phyloP scores from a whole-genome alignment of 2,888 invertebrate genomes.

The Germaria angustata region DNA sequence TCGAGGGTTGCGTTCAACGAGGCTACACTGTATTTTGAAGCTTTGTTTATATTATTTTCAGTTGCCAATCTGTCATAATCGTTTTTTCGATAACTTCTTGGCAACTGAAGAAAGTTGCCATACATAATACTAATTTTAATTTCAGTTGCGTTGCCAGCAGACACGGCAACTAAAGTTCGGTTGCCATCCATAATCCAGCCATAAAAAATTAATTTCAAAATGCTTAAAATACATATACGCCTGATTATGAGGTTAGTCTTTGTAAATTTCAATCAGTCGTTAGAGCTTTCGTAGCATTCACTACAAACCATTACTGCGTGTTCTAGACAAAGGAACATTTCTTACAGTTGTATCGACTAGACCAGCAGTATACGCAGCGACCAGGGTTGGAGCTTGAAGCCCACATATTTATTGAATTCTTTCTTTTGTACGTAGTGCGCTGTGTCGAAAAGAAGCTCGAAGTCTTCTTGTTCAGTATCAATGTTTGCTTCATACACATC shows the following conservation, averaged over 20 bases:
- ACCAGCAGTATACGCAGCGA: constrained; percentile 8
- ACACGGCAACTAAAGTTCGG: too few relatives aligned
- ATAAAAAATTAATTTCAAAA: constrained; percentile 14
- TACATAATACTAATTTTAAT: too few relatives aligned
- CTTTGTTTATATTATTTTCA: too few relatives aligned
- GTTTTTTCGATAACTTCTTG: too few relatives aligned
- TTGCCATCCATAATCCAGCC: too few relatives aligned
- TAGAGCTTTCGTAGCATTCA: constrained; percentile 1
- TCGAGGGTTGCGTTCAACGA: too few relatives aligned
- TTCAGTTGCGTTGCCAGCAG: too few relatives aligned
- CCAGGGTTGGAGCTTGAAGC: constrained; percentile 1
- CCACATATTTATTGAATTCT: constrained; percentile 2
- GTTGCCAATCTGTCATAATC: too few relatives aligned
- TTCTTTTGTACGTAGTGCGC: constrained; percentile 7
- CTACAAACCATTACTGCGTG: constrained; percentile 1
- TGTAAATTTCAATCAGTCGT: neutral
- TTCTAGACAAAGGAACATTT: neutral
- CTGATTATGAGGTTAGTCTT: constrained; percentile 7
- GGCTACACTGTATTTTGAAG: too few relatives aligned
- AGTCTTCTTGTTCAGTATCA: neutral
- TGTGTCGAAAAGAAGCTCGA: neutral
- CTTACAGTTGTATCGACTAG: neutral
- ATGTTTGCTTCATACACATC: constrained; percentile 13
- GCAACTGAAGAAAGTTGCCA: too few relatives aligned
- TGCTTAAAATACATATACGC: constrained; percentile 5